A percentile compares a stretch with the other conserved stretches of the same genome.
phyloP scores from a whole-genome alignment of 1,140 invertebrate species.

The Drosophila pallidifrons region DNA sequence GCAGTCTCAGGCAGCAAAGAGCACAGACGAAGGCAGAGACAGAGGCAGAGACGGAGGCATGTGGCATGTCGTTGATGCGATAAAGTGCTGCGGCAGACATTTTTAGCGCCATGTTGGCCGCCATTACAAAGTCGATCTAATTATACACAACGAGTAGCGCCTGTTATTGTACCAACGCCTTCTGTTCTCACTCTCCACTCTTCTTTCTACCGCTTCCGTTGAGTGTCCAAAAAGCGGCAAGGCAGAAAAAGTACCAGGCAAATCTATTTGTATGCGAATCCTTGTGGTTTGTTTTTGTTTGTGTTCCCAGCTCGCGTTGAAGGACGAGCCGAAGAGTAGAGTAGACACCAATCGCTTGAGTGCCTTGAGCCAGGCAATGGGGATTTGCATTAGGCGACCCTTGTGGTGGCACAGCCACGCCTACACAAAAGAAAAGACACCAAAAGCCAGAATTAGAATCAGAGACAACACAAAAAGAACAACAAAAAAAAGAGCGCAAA shows the following conservation, averaged over 20 bases:
- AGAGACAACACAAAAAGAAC: neutral
- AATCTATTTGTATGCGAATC: constrained; percentile 63
- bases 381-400: constrained; percentile 50
- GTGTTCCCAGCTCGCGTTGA: neutral
- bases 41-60: neutral
- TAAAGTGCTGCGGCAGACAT: constrained; percentile 66
- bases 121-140: constrained; percentile 70
- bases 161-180: constrained; percentile 52
- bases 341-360: constrained; percentile 43
- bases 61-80: constrained; percentile 35
- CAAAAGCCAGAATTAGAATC: neutral
- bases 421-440: neutral
- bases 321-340: constrained; percentile 7
- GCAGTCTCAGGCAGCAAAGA: constrained; percentile 12
- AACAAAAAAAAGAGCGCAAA: constrained; percentile 11
- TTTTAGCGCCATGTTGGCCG: constrained; percentile 66
- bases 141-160: constrained; percentile 53
- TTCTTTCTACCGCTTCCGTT: too few relatives aligned
- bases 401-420: neutral
- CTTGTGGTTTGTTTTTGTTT: constrained; percentile 53
- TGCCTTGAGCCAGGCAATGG: constrained; percentile 24
- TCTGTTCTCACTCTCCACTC: neutral
- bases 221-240: constrained; percentile 11
- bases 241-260: constrained; percentile 33
- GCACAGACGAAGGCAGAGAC: neutral